A percentile compares a stretch with the other conserved stretches of the same genome.
Evolutionary conservation across 2,888 invertebrate genomes (phyloP).

Genomic region (Mythimna ferrago): DNA sequence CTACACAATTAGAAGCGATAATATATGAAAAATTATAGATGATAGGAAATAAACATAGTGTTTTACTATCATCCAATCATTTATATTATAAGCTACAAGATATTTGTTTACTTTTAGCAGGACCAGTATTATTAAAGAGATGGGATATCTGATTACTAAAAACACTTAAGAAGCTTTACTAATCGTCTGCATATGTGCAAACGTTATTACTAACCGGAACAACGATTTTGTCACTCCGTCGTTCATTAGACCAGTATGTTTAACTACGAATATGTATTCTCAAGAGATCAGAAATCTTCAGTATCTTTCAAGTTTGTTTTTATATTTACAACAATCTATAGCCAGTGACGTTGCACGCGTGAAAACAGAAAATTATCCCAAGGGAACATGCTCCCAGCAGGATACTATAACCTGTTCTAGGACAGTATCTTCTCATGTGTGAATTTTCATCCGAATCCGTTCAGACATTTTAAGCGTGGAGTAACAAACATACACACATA

Average conservation of each 20-base stretch:
- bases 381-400: too few species aligned
- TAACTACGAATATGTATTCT: not conserved
- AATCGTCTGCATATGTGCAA: constrained; percentile 24
- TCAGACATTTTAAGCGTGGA: too few species aligned
- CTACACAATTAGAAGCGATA: not conserved
- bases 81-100: not conserved
- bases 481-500: too few species aligned
- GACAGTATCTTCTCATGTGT: too few species aligned
- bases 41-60: not conserved
- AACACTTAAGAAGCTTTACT: constrained; percentile 7
- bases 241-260: not conserved
- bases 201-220: constrained; percentile 20
- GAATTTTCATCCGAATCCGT: too few species aligned
- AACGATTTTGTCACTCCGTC: not conserved
- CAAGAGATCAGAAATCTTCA: not conserved
- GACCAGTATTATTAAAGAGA: constrained; percentile 7
- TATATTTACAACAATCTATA: not conserved
- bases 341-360: too few species aligned
- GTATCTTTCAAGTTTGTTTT: not conserved
- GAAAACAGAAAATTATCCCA: too few species aligned
- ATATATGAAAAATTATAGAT: not conserved
- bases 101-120: constrained; percentile 2
- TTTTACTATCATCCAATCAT: not conserved
- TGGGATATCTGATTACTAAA: constrained; percentile 30
- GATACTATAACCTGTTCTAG: too few species aligned